Percentiles rank a stretch among this genome's conserved stretches.
These are phyloP conservation scores for Mechanitis mazaeus DNA, from an alignment of 2,888 invertebrate genomes.

Conservation along the genomic window DNA sequence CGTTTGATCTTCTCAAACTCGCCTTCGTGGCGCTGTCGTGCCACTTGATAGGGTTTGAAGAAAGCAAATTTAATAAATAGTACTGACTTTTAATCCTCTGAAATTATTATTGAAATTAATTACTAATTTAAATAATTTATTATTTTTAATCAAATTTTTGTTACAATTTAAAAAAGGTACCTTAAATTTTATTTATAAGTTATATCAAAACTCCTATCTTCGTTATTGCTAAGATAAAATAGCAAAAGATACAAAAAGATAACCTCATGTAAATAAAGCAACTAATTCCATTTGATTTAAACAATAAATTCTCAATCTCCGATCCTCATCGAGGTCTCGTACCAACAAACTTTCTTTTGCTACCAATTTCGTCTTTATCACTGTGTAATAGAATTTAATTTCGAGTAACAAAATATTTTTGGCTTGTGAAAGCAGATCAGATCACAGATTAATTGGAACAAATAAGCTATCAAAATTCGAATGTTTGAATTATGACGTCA, in stretches of 20 bases:
- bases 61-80: no score
- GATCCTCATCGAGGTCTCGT: slow-evolving; percentile 11
- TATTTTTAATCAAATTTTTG: no score
- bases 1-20: no score
- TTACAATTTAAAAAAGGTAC: no score
- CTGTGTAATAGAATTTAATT: slow-evolving; percentile 5
- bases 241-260: background rate
- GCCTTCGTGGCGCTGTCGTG: no score
- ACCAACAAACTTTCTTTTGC: background rate
- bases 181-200: background rate
- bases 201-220: background rate
- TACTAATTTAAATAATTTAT: no score
- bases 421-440: slow-evolving; percentile 10
- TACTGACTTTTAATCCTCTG: no score
- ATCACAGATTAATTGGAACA: slow-evolving; percentile 18
- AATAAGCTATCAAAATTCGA: slow-evolving; percentile 14
- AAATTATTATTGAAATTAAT: no score
- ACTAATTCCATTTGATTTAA: slow-evolving; percentile 3
- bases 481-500: slow-evolving; percentile 12
- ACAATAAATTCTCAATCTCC: slow-evolving; percentile 8
- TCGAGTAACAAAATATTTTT: background rate
- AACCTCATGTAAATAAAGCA: slow-evolving; percentile 1
- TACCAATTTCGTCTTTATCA: slow-evolving; percentile 1
- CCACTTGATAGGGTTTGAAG: no score
- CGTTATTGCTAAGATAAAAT: background rate